Conservation (phyloP, 2,888 invertebrate species). For the Andrena trimmerana region DNA sequence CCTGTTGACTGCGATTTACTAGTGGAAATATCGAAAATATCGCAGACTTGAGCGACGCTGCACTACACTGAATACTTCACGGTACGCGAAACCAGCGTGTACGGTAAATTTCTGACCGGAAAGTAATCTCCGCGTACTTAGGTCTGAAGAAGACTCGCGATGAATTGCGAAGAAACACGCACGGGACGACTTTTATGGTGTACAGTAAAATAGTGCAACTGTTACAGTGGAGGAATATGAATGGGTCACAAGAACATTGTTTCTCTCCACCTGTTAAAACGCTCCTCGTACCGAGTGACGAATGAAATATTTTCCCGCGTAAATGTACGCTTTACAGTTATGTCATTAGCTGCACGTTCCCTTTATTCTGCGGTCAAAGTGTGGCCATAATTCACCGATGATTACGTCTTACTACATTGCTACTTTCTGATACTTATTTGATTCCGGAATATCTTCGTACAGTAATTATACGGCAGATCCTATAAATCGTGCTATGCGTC, state of each 20-base stretch:
- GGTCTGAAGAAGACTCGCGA: constrained; percentile 8
- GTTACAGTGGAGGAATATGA: background rate
- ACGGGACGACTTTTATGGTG: background rate
- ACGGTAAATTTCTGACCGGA: constrained; percentile 61
- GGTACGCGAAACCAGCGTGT: constrained; percentile 43
- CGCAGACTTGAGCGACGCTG: background rate
- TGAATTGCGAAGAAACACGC: constrained; percentile 30
- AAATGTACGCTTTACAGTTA: constrained; percentile 36
- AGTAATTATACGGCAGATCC: too few species aligned
- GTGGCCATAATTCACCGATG: background rate
- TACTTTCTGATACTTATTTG: background rate
- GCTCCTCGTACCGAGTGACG: background rate
- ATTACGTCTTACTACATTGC: background rate
- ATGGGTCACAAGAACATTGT: background rate
- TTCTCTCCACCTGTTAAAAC: background rate
- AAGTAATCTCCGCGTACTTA: constrained; percentile 28
- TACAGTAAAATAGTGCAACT: background rate
- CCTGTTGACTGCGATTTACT: too few species aligned
- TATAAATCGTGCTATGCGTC: too few species aligned
- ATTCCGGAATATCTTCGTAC: too few species aligned
- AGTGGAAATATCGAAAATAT: background rate
- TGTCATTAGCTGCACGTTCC: background rate
- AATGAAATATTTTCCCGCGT: constrained; percentile 23
- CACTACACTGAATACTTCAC: constrained; percentile 41
- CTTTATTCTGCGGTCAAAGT: background rate